Percentiles rank a stretch among this genome's conserved stretches.
These are phyloP conservation scores for Microctenopoma lineatum DNA, from an alignment of 2,797 vertebrate species.

Conservation along the genomic window DNA sequence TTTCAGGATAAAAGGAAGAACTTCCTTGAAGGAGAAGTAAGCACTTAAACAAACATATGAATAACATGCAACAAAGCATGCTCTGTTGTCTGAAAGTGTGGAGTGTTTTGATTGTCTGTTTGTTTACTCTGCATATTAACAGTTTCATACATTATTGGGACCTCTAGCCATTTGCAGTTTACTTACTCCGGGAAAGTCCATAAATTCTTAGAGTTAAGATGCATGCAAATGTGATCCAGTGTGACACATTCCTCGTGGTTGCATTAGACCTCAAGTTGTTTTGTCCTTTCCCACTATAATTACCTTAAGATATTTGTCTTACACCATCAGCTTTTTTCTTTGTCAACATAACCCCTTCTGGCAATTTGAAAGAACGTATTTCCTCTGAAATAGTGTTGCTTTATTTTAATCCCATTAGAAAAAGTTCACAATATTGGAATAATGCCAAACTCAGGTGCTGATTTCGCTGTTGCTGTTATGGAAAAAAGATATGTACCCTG, in stretches of 20 bases:
- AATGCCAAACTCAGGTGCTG: background rate
- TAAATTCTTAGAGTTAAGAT: background rate
- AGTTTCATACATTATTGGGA: background rate
- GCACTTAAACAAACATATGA: constrained; percentile 61
- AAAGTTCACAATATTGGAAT: background rate
- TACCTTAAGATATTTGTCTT: constrained; percentile 1
- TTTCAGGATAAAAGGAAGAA: constrained; percentile 63
- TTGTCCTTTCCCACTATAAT: background rate
- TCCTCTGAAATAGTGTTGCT: background rate
- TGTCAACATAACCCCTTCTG: background rate
- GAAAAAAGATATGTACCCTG: background rate
- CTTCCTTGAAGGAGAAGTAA: constrained; percentile 63
- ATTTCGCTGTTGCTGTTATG: constrained; percentile 6
- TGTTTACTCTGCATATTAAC: background rate
- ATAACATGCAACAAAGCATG: constrained; percentile 36
- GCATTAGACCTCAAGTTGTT: background rate
- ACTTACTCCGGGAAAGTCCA: background rate
- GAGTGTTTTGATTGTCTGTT: constrained; percentile 2
- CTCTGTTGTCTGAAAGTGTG: constrained; percentile 32
- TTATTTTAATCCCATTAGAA: background rate
- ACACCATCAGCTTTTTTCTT: background rate
- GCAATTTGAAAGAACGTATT: constrained; percentile 10
- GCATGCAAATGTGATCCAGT: background rate
- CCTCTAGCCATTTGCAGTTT: background rate
- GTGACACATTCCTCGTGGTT: background rate